Percentiles rank a stretch among this genome's conserved stretches.
Conservation (phyloP, 2,797 vertebrate genomes). For the Alfaro cultratus region DNA sequence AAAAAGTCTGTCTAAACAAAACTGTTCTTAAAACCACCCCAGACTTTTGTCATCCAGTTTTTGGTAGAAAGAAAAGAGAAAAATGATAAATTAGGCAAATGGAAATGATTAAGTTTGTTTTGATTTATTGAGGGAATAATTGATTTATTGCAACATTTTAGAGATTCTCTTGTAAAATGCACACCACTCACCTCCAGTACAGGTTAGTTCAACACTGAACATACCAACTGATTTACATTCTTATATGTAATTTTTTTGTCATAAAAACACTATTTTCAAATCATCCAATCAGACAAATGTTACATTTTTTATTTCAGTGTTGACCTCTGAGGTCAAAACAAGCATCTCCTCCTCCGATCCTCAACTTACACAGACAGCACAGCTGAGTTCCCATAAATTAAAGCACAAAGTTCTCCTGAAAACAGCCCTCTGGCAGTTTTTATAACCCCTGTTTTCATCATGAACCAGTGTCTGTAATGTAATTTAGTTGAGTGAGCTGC, state of each 20-base stretch:
- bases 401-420: constrained; percentile 37
- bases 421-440: constrained; percentile 42
- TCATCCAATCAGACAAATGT: background rate
- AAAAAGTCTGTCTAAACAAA: too few relatives aligned
- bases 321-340: constrained; percentile 2
- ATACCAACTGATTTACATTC: background rate
- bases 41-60: too few relatives aligned
- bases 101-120: too few relatives aligned
- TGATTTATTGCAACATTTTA: too few relatives aligned
- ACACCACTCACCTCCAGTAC: too few relatives aligned
- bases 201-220: too few relatives aligned
- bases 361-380: constrained; percentile 9
- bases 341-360: background rate
- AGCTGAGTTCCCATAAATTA: constrained; percentile 40
- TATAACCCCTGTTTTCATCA: constrained; percentile 48
- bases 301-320: background rate
- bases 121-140: too few relatives aligned
- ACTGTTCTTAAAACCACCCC: too few relatives aligned
- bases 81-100: too few relatives aligned
- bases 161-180: too few relatives aligned
- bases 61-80: too few relatives aligned
- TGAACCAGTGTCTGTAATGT: constrained; percentile 73
- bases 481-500: constrained; percentile 72
- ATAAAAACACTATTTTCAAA: background rate
- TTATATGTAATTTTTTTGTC: background rate